phyloP scores from a whole-genome alignment of 2,888 invertebrate genomes.

The Stenchaetothrips biformis region DNA sequence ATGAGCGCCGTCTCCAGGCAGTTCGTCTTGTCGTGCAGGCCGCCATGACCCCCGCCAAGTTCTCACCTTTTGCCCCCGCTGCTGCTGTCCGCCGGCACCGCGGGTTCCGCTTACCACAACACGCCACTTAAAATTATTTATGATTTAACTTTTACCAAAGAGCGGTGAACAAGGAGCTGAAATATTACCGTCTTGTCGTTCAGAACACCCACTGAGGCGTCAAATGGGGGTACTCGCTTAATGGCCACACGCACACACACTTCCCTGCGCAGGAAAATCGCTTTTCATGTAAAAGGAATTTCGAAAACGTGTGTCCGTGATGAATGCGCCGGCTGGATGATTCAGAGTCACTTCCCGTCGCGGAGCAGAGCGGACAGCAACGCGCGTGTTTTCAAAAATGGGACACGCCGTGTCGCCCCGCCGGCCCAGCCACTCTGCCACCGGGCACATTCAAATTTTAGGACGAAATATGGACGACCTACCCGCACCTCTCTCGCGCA shows the following conservation, averaged over 20 bases:
- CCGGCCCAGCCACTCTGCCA: not conserved
- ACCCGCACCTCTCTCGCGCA: too few species aligned
- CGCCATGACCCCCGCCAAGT: not conserved
- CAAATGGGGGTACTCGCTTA: slow-evolving; percentile 14
- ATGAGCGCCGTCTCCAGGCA: too few species aligned
- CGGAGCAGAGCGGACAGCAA: too few species aligned
- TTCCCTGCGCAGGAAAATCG: not conserved
- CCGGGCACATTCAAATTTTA: not conserved
- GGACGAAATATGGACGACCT: too few species aligned
- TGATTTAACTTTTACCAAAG: slow-evolving; percentile 22
- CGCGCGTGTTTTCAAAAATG: not conserved
- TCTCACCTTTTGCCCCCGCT: not conserved
- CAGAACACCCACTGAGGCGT: slow-evolving; percentile 18
- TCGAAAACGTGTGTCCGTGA: too few species aligned
- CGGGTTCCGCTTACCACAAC: slow-evolving; percentile 19
- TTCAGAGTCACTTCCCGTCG: not conserved
- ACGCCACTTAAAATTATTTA: slow-evolving; percentile 20
- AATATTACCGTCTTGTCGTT: slow-evolving; percentile 14
- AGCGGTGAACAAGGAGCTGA: slow-evolving; percentile 16
- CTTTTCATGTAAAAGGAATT: not conserved
- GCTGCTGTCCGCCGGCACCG: not conserved
- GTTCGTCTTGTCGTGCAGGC: not conserved
- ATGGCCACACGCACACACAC: not conserved
- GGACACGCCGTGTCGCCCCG: not conserved
- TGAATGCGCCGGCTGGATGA: not conserved